phyloP scores from a whole-genome alignment of 35 echinoderm and acorn worm species.

The Anneissia japonica region DNA sequence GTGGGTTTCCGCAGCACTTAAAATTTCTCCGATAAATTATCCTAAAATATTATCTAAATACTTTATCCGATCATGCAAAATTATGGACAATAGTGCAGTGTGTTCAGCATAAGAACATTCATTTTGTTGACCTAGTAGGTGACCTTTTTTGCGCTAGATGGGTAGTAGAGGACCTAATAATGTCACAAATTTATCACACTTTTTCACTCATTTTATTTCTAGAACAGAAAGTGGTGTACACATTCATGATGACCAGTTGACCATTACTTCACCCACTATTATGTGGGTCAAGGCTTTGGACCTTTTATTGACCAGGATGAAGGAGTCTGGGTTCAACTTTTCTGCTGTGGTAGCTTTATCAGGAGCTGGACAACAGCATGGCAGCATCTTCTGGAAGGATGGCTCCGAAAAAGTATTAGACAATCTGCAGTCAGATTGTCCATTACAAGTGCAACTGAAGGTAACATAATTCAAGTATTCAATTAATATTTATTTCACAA shows the following conservation, averaged over 20 bases:
- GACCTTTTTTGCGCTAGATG: background rate
- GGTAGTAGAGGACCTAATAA: background rate
- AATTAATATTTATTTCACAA: too few relatives aligned
- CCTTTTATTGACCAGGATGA: slow-evolving; percentile 70
- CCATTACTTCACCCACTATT: slow-evolving; percentile 83
- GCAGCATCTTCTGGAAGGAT: slow-evolving; percentile 86
- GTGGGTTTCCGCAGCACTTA: too few relatives aligned
- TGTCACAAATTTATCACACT: background rate
- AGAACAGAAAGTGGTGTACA: slow-evolving; percentile 75
- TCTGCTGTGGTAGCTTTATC: slow-evolving; percentile 73
- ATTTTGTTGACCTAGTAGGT: background rate
- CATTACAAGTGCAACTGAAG: slow-evolving; percentile 66
- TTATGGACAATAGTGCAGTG: too few relatives aligned
- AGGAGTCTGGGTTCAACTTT: slow-evolving; percentile 70
- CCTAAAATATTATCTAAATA: background rate
- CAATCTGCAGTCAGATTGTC: slow-evolving; percentile 44
- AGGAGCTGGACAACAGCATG: slow-evolving; percentile 99
- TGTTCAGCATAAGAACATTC: too few relatives aligned
- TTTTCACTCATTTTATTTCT: background rate
- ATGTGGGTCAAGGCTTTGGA: slow-evolving; percentile 98
- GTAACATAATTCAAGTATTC: too few relatives aligned
- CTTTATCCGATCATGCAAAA: background rate
- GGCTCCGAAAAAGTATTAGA: slow-evolving; percentile 31
- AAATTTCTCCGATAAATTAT: background rate
- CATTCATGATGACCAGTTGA: slow-evolving; percentile 59